Conservation (phyloP, 2,888 invertebrate species). For the Elysia crispata region DNA sequence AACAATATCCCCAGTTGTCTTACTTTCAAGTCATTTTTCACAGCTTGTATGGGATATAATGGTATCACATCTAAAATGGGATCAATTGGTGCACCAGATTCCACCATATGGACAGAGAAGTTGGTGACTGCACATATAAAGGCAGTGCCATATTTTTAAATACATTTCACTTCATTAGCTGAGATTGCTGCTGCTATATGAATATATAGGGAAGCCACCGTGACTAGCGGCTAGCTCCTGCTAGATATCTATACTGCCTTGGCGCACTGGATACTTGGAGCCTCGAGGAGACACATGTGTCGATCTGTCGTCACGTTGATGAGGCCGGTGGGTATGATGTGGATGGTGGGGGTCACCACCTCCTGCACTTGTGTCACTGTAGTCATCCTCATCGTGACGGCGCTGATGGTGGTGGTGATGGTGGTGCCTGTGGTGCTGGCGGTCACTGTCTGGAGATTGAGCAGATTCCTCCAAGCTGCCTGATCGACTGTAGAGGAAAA, state of each 20-base stretch:
- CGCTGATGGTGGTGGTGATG: constrained; percentile 27
- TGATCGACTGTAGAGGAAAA: constrained; percentile 34
- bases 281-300: constrained; percentile 31
- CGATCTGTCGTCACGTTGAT: background rate
- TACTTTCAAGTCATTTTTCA: no score
- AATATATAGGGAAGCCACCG: no score
- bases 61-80: no score
- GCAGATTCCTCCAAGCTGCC: constrained; percentile 42
- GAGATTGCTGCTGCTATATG: no score
- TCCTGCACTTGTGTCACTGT: constrained; percentile 1
- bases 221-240: constrained; percentile 14
- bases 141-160: no score
- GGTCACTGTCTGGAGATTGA: constrained; percentile 34
- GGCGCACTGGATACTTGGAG: constrained; percentile 49
- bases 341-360: constrained; percentile 33
- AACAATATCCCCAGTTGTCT: no score
- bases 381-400: constrained; percentile 28
- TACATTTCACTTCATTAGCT: no score
- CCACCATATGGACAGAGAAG: no score
- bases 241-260: constrained; percentile 73
- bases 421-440: constrained; percentile 18
- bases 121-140: no score
- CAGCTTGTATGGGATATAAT: no score
- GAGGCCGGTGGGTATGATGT: constrained; percentile 12
- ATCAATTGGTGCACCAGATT: no score